These are phyloP conservation scores for Willisornis vidua DNA, from an alignment of 2,113 vertebrate genomes.

Conservation along the genomic window DNA sequence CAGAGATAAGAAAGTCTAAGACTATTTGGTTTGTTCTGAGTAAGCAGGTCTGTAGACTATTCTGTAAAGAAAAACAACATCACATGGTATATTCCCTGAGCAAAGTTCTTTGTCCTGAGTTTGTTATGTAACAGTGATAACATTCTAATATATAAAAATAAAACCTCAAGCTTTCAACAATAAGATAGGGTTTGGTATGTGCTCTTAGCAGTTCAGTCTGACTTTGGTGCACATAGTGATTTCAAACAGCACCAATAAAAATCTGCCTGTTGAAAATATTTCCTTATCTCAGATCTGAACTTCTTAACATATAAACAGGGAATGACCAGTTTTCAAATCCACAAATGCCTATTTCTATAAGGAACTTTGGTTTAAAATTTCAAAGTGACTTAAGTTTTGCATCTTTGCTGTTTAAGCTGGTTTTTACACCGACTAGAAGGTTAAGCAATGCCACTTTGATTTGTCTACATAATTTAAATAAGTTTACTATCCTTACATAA, in stretches of 20 bases:
- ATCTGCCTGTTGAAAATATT: conserved; percentile 43
- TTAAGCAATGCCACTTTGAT: conserved; percentile 89
- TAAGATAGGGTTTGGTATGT: conserved; percentile 79
- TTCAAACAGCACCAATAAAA: conserved; percentile 69
- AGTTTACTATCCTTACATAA: conserved; percentile 80
- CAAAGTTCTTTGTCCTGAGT: conserved; percentile 98
- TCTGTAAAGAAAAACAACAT: conserved; percentile 84
- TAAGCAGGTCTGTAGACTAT: conserved; percentile 78
- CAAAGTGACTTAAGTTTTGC: conserved; percentile 85
- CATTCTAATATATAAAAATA: conserved; percentile 86
- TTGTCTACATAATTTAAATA: conserved; percentile 93
- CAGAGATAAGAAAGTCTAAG: conserved; percentile 77
- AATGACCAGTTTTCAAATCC: conserved; percentile 83
- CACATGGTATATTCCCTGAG: conserved; percentile 97
- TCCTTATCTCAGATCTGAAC: conserved; percentile 74
- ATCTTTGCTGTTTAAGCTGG: conserved; percentile 81
- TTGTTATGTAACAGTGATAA: conserved; percentile 84
- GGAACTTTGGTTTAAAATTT: conserved; percentile 91
- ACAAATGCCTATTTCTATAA: conserved; percentile 83
- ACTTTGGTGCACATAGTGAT: conserved; percentile 71
- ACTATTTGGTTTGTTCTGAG: conserved; percentile 83
- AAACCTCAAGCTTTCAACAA: conserved; percentile 74
- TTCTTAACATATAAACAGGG: conserved; percentile 75
- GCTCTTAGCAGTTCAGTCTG: conserved; percentile 78
- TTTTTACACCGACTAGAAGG: conserved; percentile 75